Evolutionary conservation across 2,888 invertebrate species (phyloP), one percentile per base, ranked within the genome.

Genomic region (Polyommatus icarus): DNA sequence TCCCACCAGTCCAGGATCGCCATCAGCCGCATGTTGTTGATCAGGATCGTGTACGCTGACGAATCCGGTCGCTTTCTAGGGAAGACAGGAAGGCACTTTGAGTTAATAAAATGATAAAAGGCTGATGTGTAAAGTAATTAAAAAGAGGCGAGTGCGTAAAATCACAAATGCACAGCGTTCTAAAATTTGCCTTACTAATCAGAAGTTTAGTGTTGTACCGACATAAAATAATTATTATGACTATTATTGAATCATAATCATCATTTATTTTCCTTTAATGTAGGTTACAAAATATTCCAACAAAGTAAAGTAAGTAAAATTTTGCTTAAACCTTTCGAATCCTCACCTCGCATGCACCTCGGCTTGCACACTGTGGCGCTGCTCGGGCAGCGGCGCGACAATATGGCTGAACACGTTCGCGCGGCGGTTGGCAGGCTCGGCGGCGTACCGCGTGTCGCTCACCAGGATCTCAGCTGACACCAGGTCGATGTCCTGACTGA

Each of bases 21-120:
- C 96, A 99, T 98, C 78, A 99, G 92, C 61, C 99, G 95, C 98
- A 99, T 99, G 88, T 98, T 98, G 92, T 99, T 99, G 77, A 99
- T 94, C 73, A 99, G 94, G 80, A 99, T 96, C 1, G 98, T 98
- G 84, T 98, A 98, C 82, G 97, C 96, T 0, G 96, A 95, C 29
- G 95, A 95, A 84, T 96, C 96, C 75, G 89, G 95, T 77, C 95
- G 95, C 88, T 95, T 96, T 80, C 97, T 95, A 3, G 12, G 4
- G 83, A n/a, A 24, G 29, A 18, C 67, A 67, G 6, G 3, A 29
- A 0, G 5, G 1, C 15, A 1, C 1, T 5, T 54, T 54, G 54
- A 54, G 54, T 18, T 54, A 54, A 1, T 1, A 54, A 54, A 24
- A 24, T n/a, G n/a, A n/a, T 24, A 24, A 24, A 24, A 54, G 54